Base-by-base conservation (phyloP, 2,888 invertebrate species). In the Limulus polyphemus region DNA sequence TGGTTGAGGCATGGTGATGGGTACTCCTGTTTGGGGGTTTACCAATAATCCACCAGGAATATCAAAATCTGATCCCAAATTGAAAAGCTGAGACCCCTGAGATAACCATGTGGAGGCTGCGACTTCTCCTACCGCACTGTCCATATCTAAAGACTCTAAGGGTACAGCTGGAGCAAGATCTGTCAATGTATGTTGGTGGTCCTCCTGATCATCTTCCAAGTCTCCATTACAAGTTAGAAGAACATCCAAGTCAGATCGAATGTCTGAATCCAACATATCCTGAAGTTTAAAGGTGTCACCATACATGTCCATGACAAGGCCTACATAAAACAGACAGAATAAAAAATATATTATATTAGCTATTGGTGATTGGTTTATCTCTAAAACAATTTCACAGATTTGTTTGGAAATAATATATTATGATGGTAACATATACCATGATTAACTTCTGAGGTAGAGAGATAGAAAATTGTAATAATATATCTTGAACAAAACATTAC, bases 211-310 rank as follows among this genome's bases (percentile, higher is more conserved):
- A 32, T 32, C 32, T 32, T 0, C 1, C 73, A 83, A 75, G 72
- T 83, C 83, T 54, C 64, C 60, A 57, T 67, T 66, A 49, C 55
- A 59, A 12, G 86, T 85, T 57, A 88, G 83, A 62, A 87, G 84
- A 60, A 85, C 85, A 67, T 88, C 90, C 71, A 89, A 87, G 77
- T 90, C 90, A 69, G 85, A 84, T 74, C 89, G 88, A 67, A 92
- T 89, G 74, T 91, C 92, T 76, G 88, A 86, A 74, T 91, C 90
- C 68, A 92, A 81, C 86, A 91, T 89, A 74, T 92, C 91, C 76
- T 90, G 89, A 73, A 91, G 83, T 10, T 59, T 63, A 58, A 63
- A 67, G 49, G 59, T 60, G n/a, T 64, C 66, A 11, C 55, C 64
- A 60, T 60, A 67, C 17, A 63, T 55, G 60, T 66, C 66, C 64